phyloP scores from a whole-genome alignment of 2,113 vertebrate species.

The Amia ocellicauda region DNA sequence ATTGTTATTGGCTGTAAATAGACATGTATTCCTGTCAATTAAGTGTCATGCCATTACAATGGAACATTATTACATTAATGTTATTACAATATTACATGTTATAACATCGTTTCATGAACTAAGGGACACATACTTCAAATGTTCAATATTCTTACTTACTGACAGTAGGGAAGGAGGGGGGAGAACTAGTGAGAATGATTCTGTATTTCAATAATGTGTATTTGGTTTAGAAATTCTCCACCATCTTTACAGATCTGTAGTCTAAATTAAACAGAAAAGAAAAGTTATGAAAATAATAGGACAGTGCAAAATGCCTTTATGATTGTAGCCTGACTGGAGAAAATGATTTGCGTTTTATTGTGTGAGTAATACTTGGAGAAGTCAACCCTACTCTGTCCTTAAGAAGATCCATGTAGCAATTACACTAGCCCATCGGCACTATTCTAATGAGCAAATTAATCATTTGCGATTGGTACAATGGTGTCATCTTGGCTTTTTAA shows the following conservation, averaged over 20 bases:
- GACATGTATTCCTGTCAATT: too few species aligned
- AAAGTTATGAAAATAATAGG: constrained; percentile 6
- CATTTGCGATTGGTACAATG: constrained; percentile 79
- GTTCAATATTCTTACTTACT: too few species aligned
- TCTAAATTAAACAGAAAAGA: neutral
- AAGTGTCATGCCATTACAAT: too few species aligned
- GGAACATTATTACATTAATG: too few species aligned
- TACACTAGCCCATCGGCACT: constrained; percentile 83
- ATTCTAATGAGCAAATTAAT: constrained; percentile 89
- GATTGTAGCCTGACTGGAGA: constrained; percentile 6
- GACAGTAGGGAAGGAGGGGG: neutral
- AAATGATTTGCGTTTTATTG: constrained; percentile 83
- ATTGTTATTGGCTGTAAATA: too few species aligned
- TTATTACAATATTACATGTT: too few species aligned
- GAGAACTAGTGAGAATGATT: neutral
- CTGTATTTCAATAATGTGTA: neutral
- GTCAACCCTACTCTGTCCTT: constrained; percentile 80
- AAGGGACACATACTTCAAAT: too few species aligned
- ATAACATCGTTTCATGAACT: too few species aligned
- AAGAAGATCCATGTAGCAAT: constrained; percentile 86
- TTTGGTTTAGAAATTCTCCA: constrained; percentile 3
- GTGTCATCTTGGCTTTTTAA: constrained; percentile 82
- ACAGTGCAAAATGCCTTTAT: neutral
- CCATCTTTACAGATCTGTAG: neutral
- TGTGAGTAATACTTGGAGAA: constrained; percentile 82